Base-by-base conservation (phyloP, 2,113 vertebrate genomes). In the Lophochroa leadbeateri region DNA sequence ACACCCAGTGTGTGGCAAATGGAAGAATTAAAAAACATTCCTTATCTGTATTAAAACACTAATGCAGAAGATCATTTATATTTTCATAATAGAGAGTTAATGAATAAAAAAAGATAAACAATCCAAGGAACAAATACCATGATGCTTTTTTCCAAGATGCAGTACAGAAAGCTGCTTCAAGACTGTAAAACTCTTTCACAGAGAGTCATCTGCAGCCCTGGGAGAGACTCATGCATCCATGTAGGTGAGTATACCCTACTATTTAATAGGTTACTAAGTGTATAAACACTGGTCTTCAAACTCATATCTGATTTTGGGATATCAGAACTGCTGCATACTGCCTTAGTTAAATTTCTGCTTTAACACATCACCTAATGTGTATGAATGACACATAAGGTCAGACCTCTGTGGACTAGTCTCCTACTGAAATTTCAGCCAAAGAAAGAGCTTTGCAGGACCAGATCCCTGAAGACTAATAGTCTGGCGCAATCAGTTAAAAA, bases 221-320 rank as follows among this genome's bases (percentile, higher is more conserved):
- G 20, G 39, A 57, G 20, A 65, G 14, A 37, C 0, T 1, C 13
- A 25, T 27, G 8, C 7, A 2, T 33, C n/a, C 27, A 7, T 20
- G 6, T 41, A 65, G 21, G 63, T 19, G 9, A 63, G 25, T 28
- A 37, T 27, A 12, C 4, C 6, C 10, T 46, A 25, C 8, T 57
- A n/a, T 8, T 55, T 60, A 67, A 12, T 41, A 70, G 7, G 16
- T 49, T 76, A 20, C 2, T 60, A 72, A 76, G 17, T 46, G 12
- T 13, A 20, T 41, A 55, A 82, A 7, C 14, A 79, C 27, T 44
- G 5, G 3, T 27, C 11, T 74, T 83, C 49, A 86, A 37, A 7
- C 6, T 52, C 18, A 44, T 31, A 12, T 27, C 4, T 3, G 1
- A 11, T 57, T 61, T 49, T 23, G 13, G 20, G 7, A 2, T 67